These are phyloP conservation scores for Pteromalus puparum DNA, from an alignment of 1,140 invertebrate species.

Conservation along the genomic window DNA sequence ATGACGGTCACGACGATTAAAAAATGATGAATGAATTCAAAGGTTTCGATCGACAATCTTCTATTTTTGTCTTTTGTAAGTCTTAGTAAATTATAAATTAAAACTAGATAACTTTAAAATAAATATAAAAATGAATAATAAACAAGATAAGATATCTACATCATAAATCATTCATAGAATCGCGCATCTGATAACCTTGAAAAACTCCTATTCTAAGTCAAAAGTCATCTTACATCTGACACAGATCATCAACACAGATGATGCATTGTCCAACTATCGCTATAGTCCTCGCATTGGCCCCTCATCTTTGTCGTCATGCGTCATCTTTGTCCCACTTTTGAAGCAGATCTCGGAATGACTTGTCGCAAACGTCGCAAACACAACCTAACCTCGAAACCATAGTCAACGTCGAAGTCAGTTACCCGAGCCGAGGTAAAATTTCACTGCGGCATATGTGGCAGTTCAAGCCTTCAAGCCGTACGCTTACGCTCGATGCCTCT, in stretches of 20 bases:
- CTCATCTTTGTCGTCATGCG: background rate
- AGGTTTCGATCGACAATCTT: background rate
- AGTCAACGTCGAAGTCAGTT: background rate
- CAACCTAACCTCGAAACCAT: background rate
- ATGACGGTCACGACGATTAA: background rate
- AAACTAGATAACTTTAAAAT: background rate
- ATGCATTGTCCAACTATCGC: background rate
- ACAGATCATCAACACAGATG: no score
- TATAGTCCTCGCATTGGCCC: no score
- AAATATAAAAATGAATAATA: no score
- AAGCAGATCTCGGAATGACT: no score
- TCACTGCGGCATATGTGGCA: conserved; percentile 30
- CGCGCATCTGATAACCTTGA: no score
- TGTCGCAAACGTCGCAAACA: background rate
- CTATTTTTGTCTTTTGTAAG: no score
- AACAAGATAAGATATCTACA: no score
- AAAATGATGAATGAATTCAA: background rate
- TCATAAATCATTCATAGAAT: no score
- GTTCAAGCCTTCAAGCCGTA: conserved; percentile 6
- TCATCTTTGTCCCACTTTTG: background rate
- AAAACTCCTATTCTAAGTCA: no score
- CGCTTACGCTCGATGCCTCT: background rate
- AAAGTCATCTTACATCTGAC: no score
- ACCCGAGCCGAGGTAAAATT: background rate
- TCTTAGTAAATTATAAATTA: background rate